phyloP scores from a whole-genome alignment of 2,888 invertebrate species.

The Rhyacophila evoluta region DNA sequence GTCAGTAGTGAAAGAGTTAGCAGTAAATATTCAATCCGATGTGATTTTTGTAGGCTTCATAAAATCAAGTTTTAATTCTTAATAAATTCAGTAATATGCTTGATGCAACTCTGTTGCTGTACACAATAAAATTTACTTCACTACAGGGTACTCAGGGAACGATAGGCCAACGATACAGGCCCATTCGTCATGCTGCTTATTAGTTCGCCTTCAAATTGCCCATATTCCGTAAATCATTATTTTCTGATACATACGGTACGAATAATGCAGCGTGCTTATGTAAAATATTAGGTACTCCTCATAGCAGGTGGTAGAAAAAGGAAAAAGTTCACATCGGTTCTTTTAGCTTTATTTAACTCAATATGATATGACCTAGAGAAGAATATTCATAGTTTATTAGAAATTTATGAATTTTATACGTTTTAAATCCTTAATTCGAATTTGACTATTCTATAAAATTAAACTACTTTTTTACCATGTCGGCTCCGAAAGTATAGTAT shows the following conservation, averaged over 20 bases:
- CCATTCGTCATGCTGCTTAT: conserved; percentile 15
- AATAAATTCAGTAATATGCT: too few species aligned
- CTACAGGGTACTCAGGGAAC: neutral
- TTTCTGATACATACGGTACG: neutral
- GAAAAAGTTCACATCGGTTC: neutral
- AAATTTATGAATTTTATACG: too few species aligned
- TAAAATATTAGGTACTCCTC: neutral
- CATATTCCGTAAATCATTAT: conserved; percentile 22
- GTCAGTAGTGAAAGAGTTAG: too few species aligned
- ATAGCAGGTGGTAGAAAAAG: conserved; percentile 1
- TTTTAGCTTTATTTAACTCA: neutral
- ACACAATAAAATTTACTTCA: neutral
- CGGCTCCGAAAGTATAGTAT: too few species aligned
- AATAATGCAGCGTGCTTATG: neutral
- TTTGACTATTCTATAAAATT: too few species aligned
- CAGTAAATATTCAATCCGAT: too few species aligned
- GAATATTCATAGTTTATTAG: too few species aligned
- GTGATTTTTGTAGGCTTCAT: too few species aligned
- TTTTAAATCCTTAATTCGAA: too few species aligned
- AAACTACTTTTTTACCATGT: too few species aligned
- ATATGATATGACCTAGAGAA: too few species aligned
- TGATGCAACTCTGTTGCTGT: neutral
- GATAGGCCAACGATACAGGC: neutral
- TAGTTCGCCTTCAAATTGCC: conserved; percentile 8
- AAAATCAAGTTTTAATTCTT: too few species aligned